Evolutionary conservation across 2,888 invertebrate genomes (phyloP), one percentile per base, ranked within the genome.

Genomic region (Drosophila austrosaltans): DNA sequence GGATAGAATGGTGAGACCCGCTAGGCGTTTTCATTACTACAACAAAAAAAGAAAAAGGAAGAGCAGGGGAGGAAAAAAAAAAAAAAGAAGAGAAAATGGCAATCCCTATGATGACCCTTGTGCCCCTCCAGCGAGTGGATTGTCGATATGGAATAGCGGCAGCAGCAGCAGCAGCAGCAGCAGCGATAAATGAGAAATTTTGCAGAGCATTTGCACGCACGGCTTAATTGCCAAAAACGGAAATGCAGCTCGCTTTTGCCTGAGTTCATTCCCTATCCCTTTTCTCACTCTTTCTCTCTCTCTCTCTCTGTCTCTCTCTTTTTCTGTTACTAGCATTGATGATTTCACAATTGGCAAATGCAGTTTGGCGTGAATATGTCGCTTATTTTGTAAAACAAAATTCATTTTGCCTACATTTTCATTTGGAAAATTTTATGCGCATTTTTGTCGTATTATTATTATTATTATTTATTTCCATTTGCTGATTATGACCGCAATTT

Each of bases 171-270:
- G 44, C 44, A 8, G 44, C 20, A 44, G 20, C n/a, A 59, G 63
- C 30, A 30, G 54, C 85, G 63, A 75, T 87, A 82, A 80, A 85
- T 82, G 73, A 70, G 72, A 85, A 78, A 78, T 82, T 48, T 84
- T 73, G 58, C 72, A 40, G 68, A 48, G 80, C 72, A 87, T 85
- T 82, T 80, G 77, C 85, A 74, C 73, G 87, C 77, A 80, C 75
- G 77, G 78, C 78, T 78, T 87, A 83, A 83, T 83, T 87, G 87
- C 69, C 75, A 60, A 78, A 69, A 73, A 70, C 65, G 80, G 63
- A 77, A 78, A 70, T 75, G 67, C 69, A 75, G 67, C 62, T 66
- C 39, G 60, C 66, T 57, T 22, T 22, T 54, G 22, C 39, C 36
- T 67, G 53, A 42, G 56, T 62, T 70, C 70, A 53, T 73, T 8